Conservation (phyloP, 1,140 invertebrate genomes). For the Diabrotica undecimpunctata region DNA sequence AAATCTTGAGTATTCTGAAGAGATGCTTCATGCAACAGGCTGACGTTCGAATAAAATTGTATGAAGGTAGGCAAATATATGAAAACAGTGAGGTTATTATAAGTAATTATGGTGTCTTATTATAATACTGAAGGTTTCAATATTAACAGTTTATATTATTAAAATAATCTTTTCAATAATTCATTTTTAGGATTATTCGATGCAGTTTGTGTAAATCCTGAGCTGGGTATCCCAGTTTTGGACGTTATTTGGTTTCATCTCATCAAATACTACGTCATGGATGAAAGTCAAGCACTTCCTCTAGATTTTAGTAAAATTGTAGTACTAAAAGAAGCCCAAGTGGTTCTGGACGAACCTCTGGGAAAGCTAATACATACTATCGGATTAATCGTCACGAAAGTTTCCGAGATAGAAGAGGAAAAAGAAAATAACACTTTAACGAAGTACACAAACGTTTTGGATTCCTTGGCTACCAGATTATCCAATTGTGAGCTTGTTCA, state of each 20-base stretch:
- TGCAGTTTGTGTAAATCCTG: conserved; percentile 47
- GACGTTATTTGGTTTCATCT: conserved; percentile 53
- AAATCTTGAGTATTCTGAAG: conserved; percentile 57
- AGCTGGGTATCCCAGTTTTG: conserved; percentile 48
- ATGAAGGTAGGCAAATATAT: conserved; percentile 50
- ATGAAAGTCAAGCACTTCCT: conserved; percentile 47
- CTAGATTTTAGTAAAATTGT: conserved; percentile 50
- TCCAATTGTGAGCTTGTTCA: conserved; percentile 43
- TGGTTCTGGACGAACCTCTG: conserved; percentile 44
- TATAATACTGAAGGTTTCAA: too few species aligned
- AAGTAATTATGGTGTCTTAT: too few species aligned
- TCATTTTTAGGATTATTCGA: conserved; percentile 47
- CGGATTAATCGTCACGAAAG: conserved; percentile 37
- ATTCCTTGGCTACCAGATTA: conserved; percentile 39
- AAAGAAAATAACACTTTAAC: conserved; percentile 30
- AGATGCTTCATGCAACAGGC: conserved; percentile 59
- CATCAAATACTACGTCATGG: conserved; percentile 48
- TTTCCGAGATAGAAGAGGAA: conserved; percentile 31
- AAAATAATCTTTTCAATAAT: too few species aligned
- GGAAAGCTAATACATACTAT: conserved; percentile 42
- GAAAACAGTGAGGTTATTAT: neutral
- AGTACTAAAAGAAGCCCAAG: conserved; percentile 45
- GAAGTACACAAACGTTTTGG: conserved; percentile 33
- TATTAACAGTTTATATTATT: too few species aligned
- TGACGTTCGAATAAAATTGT: conserved; percentile 54